Percentiles rank a stretch among this genome's conserved stretches.
These are phyloP conservation scores for Pygocentrus nattereri DNA, from an alignment of 2,797 vertebrate genomes.

Conservation along the genomic window DNA sequence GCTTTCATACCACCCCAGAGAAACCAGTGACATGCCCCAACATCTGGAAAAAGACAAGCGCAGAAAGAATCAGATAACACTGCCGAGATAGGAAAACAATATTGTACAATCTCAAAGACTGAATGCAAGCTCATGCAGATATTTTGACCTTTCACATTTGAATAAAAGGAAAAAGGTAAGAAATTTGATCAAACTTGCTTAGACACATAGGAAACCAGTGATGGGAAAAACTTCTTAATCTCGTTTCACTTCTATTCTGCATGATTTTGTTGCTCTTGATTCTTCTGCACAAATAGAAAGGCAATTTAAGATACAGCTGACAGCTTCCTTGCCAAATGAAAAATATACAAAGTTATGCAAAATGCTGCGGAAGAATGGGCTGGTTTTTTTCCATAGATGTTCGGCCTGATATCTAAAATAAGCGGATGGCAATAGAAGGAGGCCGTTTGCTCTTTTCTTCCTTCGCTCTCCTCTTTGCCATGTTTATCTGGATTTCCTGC, in stretches of 20 bases:
- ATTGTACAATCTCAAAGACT: background rate
- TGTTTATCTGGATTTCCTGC: slow-evolving; percentile 43
- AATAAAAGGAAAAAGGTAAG: background rate
- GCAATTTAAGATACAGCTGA: slow-evolving; percentile 44
- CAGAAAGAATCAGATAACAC: background rate
- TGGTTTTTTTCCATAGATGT: slow-evolving; percentile 21
- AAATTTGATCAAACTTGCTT: slow-evolving; percentile 27
- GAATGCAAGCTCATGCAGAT: background rate
- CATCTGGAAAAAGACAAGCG: slow-evolving; percentile 2
- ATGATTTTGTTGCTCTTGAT: slow-evolving; percentile 20
- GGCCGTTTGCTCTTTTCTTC: slow-evolving; percentile 16
- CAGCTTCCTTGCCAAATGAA: slow-evolving; percentile 39
- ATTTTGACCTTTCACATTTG: slow-evolving; percentile 5
- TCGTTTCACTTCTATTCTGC: slow-evolving; percentile 15
- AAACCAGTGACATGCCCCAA: slow-evolving; percentile 28
- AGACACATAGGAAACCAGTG: slow-evolving; percentile 19
- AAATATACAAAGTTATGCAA: slow-evolving; percentile 38
- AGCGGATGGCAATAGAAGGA: slow-evolving; percentile 6
- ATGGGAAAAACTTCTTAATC: slow-evolving; percentile 25
- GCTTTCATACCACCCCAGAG: background rate
- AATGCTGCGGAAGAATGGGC: slow-evolving; percentile 16
- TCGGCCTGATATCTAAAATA: background rate
- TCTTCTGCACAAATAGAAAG: slow-evolving; percentile 35
- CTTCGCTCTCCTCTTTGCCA: slow-evolving; percentile 11
- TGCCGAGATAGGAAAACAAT: background rate